These are phyloP conservation scores for Chaetura pelagica DNA, from an alignment of 2,113 vertebrate species.

Conservation along the genomic window DNA sequence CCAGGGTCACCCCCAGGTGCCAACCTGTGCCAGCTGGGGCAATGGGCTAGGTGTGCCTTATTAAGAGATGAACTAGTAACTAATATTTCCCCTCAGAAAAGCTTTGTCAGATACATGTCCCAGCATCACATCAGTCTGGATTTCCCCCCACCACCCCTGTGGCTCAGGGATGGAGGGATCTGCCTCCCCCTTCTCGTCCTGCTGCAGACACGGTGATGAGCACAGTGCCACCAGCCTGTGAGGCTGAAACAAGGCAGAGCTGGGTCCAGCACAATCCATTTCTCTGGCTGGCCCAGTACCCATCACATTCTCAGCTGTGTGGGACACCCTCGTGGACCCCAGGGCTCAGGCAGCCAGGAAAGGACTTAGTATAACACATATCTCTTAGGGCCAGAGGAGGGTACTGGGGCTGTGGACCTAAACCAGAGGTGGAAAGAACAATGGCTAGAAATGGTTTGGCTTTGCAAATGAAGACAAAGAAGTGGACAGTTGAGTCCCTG, in stretches of 20 bases:
- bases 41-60: background rate
- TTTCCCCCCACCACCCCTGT: background rate
- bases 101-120: background rate
- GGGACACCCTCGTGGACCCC: background rate
- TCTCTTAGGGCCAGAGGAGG: background rate
- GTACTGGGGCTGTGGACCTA: background rate
- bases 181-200: background rate
- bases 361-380: background rate
- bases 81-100: background rate
- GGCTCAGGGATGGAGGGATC: background rate
- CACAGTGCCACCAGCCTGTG: background rate
- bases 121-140: background rate
- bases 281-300: background rate
- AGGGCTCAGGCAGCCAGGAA: background rate
- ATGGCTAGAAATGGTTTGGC: background rate
- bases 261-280: background rate
- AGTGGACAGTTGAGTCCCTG: background rate
- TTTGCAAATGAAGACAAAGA: background rate
- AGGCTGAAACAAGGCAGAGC: accelerated
- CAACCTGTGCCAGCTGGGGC: accelerated
- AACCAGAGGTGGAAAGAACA: background rate
- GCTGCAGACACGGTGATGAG: background rate
- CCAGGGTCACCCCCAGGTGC: background rate
- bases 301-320: accelerated
- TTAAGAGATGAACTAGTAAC: background rate